phyloP scores from a whole-genome alignment of 2,888 invertebrate genomes.

The Macaria notata region DNA sequence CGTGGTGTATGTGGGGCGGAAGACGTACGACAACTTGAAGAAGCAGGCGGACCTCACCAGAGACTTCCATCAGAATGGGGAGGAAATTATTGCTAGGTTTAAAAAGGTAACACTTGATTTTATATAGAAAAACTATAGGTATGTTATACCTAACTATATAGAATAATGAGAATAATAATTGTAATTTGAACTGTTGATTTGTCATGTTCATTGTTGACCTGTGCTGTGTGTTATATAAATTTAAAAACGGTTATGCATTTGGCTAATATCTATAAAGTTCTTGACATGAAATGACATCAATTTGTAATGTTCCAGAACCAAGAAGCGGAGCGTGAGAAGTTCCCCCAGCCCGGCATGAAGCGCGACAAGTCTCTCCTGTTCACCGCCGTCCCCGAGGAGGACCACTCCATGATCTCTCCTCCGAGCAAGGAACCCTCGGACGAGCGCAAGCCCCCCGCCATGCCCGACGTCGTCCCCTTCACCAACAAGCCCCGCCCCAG shows the following conservation, averaged over 20 bases:
- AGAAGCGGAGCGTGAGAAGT: slow-evolving; percentile 73
- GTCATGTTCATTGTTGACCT: no score
- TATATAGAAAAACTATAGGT: no score
- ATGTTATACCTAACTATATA: no score
- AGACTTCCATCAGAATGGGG: slow-evolving; percentile 66
- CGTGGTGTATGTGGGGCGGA: slow-evolving; percentile 87
- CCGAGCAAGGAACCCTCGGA: slow-evolving; percentile 53
- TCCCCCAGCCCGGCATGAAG: slow-evolving; percentile 84
- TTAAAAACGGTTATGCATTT: no score
- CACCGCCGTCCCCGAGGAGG: slow-evolving; percentile 92
- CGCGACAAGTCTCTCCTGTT: slow-evolving; percentile 91
- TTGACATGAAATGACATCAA: no score
- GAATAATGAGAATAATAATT: no score
- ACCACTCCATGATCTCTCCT: slow-evolving; percentile 77
- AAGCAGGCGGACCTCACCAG: slow-evolving; percentile 58
- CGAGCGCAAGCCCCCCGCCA: slow-evolving; percentile 54
- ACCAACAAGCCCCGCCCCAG: slow-evolving; percentile 74
- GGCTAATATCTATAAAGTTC: no score
- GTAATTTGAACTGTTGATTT: no score
- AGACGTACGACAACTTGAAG: slow-evolving; percentile 81
- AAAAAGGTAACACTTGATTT: slow-evolving; percentile 55
- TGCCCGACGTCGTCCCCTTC: slow-evolving; percentile 79
- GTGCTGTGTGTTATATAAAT: no score
- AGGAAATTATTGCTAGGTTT: slow-evolving; percentile 68
- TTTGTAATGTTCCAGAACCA: slow-evolving; percentile 72